A percentile compares a stretch with the other conserved stretches of the same genome.
Conservation (phyloP, 2,113 vertebrate genomes). For the Crotophaga sulcirostris region DNA sequence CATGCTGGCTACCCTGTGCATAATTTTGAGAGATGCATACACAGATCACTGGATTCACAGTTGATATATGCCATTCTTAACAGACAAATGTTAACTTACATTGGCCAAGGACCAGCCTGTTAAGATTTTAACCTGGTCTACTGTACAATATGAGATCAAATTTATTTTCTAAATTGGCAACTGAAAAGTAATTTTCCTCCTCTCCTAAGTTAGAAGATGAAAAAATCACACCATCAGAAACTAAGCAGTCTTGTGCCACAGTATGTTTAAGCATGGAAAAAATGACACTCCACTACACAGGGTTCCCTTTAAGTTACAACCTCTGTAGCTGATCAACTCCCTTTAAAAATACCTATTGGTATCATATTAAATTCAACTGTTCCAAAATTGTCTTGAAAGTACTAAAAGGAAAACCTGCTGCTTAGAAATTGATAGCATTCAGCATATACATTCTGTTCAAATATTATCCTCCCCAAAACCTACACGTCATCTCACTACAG, state of each 20-base stretch:
- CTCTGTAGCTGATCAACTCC: neutral
- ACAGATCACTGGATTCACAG: neutral
- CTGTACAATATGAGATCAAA: neutral
- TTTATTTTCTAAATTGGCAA: neutral
- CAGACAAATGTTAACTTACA: neutral
- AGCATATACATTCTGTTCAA: neutral
- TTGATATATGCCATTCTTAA: neutral
- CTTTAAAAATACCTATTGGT: neutral
- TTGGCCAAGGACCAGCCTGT: neutral
- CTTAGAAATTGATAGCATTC: slow-evolving; percentile 24
- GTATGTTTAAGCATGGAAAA: neutral
- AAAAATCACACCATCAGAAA: neutral
- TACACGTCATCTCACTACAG: neutral
- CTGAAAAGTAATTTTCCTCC: neutral
- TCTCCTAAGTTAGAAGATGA: neutral
- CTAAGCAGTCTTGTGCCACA: neutral
- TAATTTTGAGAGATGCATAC: neutral
- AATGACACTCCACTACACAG: neutral
- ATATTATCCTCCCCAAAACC: slow-evolving; percentile 19
- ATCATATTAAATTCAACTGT: neutral
- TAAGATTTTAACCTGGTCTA: neutral
- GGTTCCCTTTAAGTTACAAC: neutral
- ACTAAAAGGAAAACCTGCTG: neutral
- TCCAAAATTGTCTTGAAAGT: neutral
- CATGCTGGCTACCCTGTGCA: neutral